Base-by-base conservation (phyloP, 2,888 invertebrate species). In the Sminthurides aquaticus region DNA sequence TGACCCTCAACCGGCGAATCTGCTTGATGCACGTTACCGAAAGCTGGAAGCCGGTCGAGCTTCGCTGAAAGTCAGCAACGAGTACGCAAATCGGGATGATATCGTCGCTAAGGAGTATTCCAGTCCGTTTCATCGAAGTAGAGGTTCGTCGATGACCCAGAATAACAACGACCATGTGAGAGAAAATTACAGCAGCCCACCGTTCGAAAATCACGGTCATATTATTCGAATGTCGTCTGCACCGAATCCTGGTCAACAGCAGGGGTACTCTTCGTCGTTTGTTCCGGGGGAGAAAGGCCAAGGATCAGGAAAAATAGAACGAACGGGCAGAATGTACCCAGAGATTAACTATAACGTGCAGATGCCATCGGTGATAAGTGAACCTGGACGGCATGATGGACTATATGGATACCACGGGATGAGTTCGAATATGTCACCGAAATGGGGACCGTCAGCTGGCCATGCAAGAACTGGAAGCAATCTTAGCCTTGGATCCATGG, bases 401-500 rank as follows among this genome's bases (percentile, higher is more conserved):
- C 22, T 15, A 20, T 52, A 15, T 52, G 52, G 20, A 8, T 15
- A 22, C 52, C 18, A 5, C 5, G 52, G 52, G 3, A 52, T 8
- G 22, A 18, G 15, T 5, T 34, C 43, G 8, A 22, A 22, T 15
- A 20, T 22, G 3, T 22, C 20, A 18, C 52, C 18, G 20, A 52
- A 52, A 5, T 5, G 15, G 3, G 18, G 20, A 8, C 5, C 5
- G 52, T 20, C 11, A 5, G 15, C 5, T 5, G 52, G 52, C 5
- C 92, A 91, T 78, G 84, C 87, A 72, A 83, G 91, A 64, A 89
- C 90, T 0, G 86, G 89, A 0, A 89, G 90, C 0, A 89, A 89
- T 76, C 86, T 89, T 2, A 52, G 52, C 22, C 5, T 52, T 8
- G 52, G 52, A 20, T 43, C 43, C 43, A 43, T 43, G 43, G 20